Base-by-base conservation (phyloP, 2,888 invertebrate species). In the Dasysyrphus albostriatus region DNA sequence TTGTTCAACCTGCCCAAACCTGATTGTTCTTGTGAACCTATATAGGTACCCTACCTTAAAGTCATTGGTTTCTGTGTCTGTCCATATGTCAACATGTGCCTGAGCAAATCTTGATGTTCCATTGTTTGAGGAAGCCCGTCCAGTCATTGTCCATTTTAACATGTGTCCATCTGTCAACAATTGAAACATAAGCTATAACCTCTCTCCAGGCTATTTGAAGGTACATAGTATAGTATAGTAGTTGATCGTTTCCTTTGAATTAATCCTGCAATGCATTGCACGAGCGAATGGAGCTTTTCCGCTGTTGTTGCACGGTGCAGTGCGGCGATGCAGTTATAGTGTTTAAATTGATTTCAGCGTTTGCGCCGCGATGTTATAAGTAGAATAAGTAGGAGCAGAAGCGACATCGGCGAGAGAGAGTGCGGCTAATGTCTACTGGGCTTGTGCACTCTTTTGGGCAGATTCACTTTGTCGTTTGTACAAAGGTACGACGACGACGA, bases 121-220 rank as follows among this genome's bases (percentile, higher is more conserved):
- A 74, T 79, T 83, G 73, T 83, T 70, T 61, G 69, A 61, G 42
- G 12, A 47, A 16, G 19, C 34, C 78, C 51, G 85, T 81, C 73
- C 75, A 76, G 70, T 73, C 81, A 63, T 81, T 81, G 81, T 74
- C 77, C 77, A 85, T 85, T 81, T 73, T 77, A 81, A 85, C 77
- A 81, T 81, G 69, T 81, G 85, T 81, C 81, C 73, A 85, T 81
- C 81, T 85, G 85, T 85, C 85, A 85, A 77, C 85, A 81, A 81
- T 81, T 73, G 81, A 61, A 74, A 77, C 67, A 49, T 81, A 61
- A 77, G 77, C 76, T 63, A 84, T 81, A 85, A 77, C 76, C 77
- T 77, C 54, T 59, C 61, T 24, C 14, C 39, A 24, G 44, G 56
- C 65, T 70, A 73, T 72, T 69, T 73, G 80, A 80, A 56, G 63